Base-by-base conservation (phyloP, 2,888 invertebrate species). In the Disparrhopalites patrizii region DNA sequence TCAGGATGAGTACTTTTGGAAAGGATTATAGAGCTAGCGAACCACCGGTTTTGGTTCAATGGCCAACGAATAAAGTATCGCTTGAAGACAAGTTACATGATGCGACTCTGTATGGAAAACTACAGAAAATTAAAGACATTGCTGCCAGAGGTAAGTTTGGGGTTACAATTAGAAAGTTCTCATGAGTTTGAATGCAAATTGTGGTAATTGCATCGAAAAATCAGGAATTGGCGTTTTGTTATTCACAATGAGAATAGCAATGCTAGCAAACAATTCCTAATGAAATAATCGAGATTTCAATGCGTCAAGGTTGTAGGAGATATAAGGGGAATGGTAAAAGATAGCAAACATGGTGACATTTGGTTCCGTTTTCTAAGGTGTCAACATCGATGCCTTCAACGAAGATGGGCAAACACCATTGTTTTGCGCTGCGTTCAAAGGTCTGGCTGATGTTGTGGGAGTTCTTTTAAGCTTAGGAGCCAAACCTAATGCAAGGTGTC, bases 401-500 rank as follows among this genome's bases (percentile, higher is more conserved):
- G 65, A 71, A 43, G 70, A 73, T 47, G 80, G 80, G 13, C 80
- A 81, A 71, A 79, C 81, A 30, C 77, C 81, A 25, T 75, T 81
- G 66, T 81, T 81, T 71, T 77, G 77, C 74, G 80, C 81, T 4
- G 78, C 79, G 62, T 77, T 76, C 55, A 75, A 76, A 33, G 79
- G 78, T 15, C 76, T 78, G 58, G 73, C 76, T 28, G 75, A 76
- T 27, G 73, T 77, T 51, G 79, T 78, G 3, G 73, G 77, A 28
- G 65, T 77, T 25, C 77, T 81, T 15, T 73, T 81, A 27, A 73
- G 77, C 51, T 70, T 77, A 60, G 80, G 80, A 62, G 81, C 81
- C 18, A 77, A 81, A 71, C 79, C 81, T n/a, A 81, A 81, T 73
- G 78, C 79, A 47, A 77, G 79, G 67, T 78, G 79, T 66, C 74